Conservation (phyloP, 1,140 invertebrate species). For the Penaeus indicus region DNA sequence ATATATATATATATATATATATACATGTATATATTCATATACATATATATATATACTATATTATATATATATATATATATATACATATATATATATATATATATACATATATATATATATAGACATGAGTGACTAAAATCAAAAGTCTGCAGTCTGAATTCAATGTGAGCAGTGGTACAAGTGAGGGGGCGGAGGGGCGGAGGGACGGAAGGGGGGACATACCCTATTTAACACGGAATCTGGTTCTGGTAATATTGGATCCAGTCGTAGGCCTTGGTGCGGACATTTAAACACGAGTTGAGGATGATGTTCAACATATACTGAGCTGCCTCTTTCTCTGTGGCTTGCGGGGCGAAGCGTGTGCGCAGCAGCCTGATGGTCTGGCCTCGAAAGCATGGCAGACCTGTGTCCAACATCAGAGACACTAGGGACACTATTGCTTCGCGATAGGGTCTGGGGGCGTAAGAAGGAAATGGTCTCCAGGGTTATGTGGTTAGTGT, state of each 20-base stretch:
- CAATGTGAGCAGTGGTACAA: neutral
- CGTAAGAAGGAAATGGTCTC: no score
- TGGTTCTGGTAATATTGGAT: slow-evolving; percentile 99
- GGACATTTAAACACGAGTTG: slow-evolving; percentile 94
- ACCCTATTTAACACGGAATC: slow-evolving; percentile 88
- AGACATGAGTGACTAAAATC: no score
- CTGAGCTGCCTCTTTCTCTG: slow-evolving; percentile 93
- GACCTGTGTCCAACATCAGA: slow-evolving; percentile 96
- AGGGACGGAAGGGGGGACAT: neutral
- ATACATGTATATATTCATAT: no score
- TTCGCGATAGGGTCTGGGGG: slow-evolving; percentile 90
- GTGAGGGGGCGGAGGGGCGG: neutral
- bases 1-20: no score
- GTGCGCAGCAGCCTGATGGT: slow-evolving; percentile 92
- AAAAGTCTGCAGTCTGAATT: no score
- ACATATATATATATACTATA: no score
- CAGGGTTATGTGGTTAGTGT: no score
- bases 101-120: no score
- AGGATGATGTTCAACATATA: slow-evolving; percentile 95
- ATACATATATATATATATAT: no score
- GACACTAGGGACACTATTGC: slow-evolving; percentile 97
- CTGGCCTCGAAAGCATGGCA: slow-evolving; percentile 98
- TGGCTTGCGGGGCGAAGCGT: slow-evolving; percentile 88
- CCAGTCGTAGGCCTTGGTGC: slow-evolving; percentile 97
- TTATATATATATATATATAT: no score